Base-by-base conservation (phyloP, 2,113 vertebrate species). In the Cavia porcellus region DNA sequence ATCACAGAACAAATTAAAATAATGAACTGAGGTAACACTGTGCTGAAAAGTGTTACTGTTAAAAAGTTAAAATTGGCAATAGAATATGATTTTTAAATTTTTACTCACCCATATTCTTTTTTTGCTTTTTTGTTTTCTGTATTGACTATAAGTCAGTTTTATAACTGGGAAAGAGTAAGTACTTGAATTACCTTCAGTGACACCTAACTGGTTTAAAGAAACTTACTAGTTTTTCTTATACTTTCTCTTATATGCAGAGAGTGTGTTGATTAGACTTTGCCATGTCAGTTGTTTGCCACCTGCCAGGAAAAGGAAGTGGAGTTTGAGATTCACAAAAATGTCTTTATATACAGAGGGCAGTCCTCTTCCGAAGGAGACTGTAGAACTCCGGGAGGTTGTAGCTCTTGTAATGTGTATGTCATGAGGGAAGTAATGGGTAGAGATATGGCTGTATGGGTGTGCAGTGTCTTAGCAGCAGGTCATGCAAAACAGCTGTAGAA, bases 151-250 rank as follows among this genome's bases (percentile, higher is more conserved):
- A 47, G 38, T 82, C 87, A 64, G 66, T 88, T 90, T 94, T 7
- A 89, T 82, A 24, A 2, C 5, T 35, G 52, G 24, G 57, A 83
- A 57, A 92, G 22, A 68, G 9, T 57, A 50, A 77, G 52, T 57
- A 72, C 22, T 92, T 57, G 10, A 80, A 19, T 84, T 95, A 62
- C 74, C 94, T 94, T 55, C 50, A 64, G 50, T 84, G 35, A 22
- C 22, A 64, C 90, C 80, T 59, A 70, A 80, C 35, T 96, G 28
- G 22, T 77, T 84, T 94, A 84, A 86, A 72, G 68, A 96, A 24
- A 70, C 1, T 38, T 38, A 50, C 88, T 68, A 89, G 25, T 87
- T 84, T 88, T 84, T 38, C 42, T 61, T 57, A 28, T 13, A 38
- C 20, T 5, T 57, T 62, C 15, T 82, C 20, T 52, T 92, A 52